phyloP scores from a whole-genome alignment of 2,888 invertebrate species.

The Halictus ligatus region DNA sequence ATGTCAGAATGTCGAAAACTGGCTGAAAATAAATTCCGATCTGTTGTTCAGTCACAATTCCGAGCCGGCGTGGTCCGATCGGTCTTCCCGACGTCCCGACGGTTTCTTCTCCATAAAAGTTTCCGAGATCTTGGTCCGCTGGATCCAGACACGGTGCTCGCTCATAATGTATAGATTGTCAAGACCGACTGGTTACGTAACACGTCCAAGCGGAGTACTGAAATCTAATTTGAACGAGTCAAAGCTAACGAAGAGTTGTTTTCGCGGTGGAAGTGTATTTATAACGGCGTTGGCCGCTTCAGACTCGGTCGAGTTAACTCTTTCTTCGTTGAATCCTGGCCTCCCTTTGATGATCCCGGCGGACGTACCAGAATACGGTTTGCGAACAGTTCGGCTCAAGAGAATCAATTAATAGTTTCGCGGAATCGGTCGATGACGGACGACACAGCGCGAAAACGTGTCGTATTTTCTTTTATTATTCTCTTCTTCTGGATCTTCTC shows the following conservation, averaged over 20 bases:
- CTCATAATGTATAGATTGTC: constrained; percentile 43
- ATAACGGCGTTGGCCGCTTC: constrained; percentile 58
- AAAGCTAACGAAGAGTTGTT: constrained; percentile 70
- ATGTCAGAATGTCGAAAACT: not conserved
- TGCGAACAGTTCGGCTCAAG: not conserved
- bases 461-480: not conserved
- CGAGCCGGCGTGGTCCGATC: no score
- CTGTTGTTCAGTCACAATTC: not conserved
- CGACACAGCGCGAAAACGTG: not conserved
- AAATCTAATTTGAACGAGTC: constrained; percentile 69
- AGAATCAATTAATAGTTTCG: constrained; percentile 21
- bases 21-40: not conserved
- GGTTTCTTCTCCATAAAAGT: not conserved
- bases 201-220: constrained; percentile 34
- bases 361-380: not conserved
- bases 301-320: constrained; percentile 43
- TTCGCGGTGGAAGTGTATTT: constrained; percentile 64
- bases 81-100: not conserved
- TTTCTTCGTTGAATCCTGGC: constrained; percentile 50
- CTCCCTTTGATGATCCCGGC: constrained; percentile 48
- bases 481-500: not conserved
- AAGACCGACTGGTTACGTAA: constrained; percentile 60
- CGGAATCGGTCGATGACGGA: constrained; percentile 4
- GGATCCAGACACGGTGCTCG: not conserved
- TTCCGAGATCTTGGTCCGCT: not conserved